Conservation (phyloP, 1,140 invertebrate species). For the Bombus sylvicola region DNA sequence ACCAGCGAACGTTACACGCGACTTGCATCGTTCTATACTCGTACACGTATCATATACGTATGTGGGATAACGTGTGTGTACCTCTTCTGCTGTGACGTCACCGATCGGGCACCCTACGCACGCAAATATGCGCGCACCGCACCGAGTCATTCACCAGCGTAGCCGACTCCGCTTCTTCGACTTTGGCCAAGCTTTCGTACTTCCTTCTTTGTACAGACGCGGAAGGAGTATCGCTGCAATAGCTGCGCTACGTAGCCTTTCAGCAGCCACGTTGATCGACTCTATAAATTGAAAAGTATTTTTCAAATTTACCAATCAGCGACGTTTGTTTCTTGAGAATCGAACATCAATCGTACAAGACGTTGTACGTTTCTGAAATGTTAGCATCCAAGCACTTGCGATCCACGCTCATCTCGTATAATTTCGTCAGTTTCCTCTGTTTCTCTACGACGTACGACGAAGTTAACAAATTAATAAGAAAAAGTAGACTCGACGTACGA, state of each 20-base stretch:
- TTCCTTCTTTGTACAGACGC: not conserved
- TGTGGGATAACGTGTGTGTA: constrained; percentile 18
- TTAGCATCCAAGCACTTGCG: too few species aligned
- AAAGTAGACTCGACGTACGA: too few species aligned
- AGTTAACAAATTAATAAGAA: too few species aligned
- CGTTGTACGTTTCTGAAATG: too few species aligned
- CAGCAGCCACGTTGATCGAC: too few species aligned
- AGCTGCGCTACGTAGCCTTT: not conserved
- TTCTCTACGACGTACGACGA: too few species aligned
- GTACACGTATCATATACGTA: not conserved
- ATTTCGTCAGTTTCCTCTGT: too few species aligned
- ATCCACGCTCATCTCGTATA: too few species aligned
- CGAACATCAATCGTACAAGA: too few species aligned
- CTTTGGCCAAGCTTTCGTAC: not conserved
- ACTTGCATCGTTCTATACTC: constrained; percentile 34
- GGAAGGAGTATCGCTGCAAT: not conserved
- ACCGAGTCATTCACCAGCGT: constrained; percentile 52
- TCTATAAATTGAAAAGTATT: accelerated
- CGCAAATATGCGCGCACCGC: constrained; percentile 25
- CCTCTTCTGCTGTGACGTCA: constrained; percentile 50
- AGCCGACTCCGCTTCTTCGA: not conserved
- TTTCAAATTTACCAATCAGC: too few species aligned
- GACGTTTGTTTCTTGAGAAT: too few species aligned
- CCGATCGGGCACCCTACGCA: constrained; percentile 51
- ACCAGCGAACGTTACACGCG: constrained; percentile 56